These are phyloP conservation scores for Micrastur ruficollis DNA, from an alignment of 2,797 vertebrate genomes.

Conservation along the genomic window DNA sequence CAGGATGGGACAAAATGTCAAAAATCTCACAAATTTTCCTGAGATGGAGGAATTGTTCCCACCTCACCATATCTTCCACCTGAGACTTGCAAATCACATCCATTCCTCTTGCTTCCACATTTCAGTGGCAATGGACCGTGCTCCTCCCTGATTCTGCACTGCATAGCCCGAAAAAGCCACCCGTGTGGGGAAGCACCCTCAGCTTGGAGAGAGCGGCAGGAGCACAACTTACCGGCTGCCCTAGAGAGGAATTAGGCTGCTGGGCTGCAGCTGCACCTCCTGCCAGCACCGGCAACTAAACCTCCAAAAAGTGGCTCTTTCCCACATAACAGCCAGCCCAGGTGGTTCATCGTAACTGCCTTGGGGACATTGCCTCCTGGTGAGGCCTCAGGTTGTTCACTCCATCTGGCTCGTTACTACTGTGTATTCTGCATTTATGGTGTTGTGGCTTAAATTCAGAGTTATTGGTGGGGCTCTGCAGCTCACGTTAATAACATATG, in stretches of 20 bases:
- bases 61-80: not conserved
- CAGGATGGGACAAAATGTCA: not conserved
- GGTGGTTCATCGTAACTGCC: not conserved
- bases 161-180: not conserved
- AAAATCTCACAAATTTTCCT: not conserved
- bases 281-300: not conserved
- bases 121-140: not conserved
- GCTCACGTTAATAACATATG: not conserved
- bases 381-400: not conserved
- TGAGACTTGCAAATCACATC: not conserved
- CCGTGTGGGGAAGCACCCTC: accelerated
- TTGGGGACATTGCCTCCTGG: not conserved
- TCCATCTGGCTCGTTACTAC: not conserved
- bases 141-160: not conserved
- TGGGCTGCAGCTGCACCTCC: not conserved
- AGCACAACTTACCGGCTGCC: not conserved
- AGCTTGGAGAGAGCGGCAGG: not conserved
- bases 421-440: not conserved
- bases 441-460: not conserved
- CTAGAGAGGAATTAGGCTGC: not conserved
- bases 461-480: not conserved
- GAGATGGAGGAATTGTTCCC: not conserved
- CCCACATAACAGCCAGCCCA: not conserved
- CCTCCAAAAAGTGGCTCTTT: not conserved
- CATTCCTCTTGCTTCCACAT: not conserved